Conservation (phyloP, 2,888 invertebrate species). For the Philereme vetulata region DNA sequence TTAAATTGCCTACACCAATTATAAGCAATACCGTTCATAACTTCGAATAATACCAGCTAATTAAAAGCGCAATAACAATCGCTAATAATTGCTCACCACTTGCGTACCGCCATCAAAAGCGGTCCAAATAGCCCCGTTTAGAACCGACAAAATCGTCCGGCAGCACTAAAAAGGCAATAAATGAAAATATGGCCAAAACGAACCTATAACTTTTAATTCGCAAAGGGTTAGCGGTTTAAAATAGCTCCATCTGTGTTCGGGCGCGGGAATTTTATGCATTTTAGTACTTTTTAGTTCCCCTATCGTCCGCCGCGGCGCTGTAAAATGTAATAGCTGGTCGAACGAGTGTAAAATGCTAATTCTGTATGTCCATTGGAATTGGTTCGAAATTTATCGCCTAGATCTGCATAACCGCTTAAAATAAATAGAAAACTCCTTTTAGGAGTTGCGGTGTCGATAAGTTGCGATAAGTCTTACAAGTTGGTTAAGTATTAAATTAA, state of each 20-base stretch:
- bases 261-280: slow-evolving; percentile 47
- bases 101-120: slow-evolving; percentile 36
- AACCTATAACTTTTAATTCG: slow-evolving; percentile 59
- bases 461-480: slow-evolving; percentile 15
- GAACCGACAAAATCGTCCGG: slow-evolving; percentile 45
- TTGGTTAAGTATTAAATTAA: slow-evolving; percentile 7
- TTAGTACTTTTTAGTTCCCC: slow-evolving; percentile 64
- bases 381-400: slow-evolving; percentile 33
- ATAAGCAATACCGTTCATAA: slow-evolving; percentile 49
- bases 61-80: slow-evolving; percentile 62
- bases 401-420: slow-evolving; percentile 37
- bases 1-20: slow-evolving; percentile 44
- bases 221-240: slow-evolving; percentile 48
- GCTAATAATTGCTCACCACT: slow-evolving; percentile 51
- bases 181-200: slow-evolving; percentile 60
- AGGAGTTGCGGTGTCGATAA: slow-evolving; percentile 19
- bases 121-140: slow-evolving; percentile 46
- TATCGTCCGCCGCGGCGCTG: slow-evolving; percentile 51
- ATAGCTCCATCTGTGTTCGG: slow-evolving; percentile 66
- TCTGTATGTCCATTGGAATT: slow-evolving; percentile 29
- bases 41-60: slow-evolving; percentile 45
- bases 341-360: slow-evolving; percentile 46
- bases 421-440: slow-evolving; percentile 32
- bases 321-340: slow-evolving; percentile 45
- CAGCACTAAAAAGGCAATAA: slow-evolving; percentile 52